Evolutionary conservation across 2,797 vertebrate species (phyloP).

Genomic region (Macrochelys suwanniensis): DNA sequence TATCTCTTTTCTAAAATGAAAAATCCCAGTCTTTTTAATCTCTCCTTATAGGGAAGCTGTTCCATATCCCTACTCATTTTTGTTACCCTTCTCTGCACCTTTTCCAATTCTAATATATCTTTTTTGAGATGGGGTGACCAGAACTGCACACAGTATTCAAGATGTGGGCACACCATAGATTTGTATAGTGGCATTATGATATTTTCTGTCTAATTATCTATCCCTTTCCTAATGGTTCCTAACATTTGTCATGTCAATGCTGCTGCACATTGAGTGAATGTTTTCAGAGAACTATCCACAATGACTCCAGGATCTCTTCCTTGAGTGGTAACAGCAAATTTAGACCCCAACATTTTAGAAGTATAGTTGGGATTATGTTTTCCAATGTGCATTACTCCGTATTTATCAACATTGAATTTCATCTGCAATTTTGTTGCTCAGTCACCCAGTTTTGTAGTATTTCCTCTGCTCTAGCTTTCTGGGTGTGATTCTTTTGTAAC

Average conservation of each 20-base stretch:
- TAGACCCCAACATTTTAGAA: neutral
- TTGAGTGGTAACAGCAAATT: neutral
- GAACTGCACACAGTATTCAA: neutral
- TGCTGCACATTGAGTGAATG: neutral
- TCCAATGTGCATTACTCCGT: neutral
- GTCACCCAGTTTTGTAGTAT: neutral
- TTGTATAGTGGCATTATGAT: too few relatives aligned
- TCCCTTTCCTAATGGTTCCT: neutral
- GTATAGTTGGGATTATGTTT: neutral
- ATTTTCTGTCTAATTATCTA: neutral
- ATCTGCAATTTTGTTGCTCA: neutral
- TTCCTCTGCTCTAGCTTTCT: neutral
- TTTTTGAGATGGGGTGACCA: neutral
- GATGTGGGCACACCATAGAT: too few relatives aligned
- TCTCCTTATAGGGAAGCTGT: neutral
- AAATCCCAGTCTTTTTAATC: neutral
- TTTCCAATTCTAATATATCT: neutral
- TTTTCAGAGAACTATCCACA: neutral
- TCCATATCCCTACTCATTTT: too few relatives aligned
- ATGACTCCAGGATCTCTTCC: neutral
- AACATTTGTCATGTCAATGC: neutral
- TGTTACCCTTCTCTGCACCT: neutral
- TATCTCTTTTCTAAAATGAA: neutral
- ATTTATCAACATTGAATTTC: neutral
- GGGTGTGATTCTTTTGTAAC: neutral